Evolutionary conservation across 2,888 invertebrate species (phyloP).

Genomic region (Nysson spinosus): DNA sequence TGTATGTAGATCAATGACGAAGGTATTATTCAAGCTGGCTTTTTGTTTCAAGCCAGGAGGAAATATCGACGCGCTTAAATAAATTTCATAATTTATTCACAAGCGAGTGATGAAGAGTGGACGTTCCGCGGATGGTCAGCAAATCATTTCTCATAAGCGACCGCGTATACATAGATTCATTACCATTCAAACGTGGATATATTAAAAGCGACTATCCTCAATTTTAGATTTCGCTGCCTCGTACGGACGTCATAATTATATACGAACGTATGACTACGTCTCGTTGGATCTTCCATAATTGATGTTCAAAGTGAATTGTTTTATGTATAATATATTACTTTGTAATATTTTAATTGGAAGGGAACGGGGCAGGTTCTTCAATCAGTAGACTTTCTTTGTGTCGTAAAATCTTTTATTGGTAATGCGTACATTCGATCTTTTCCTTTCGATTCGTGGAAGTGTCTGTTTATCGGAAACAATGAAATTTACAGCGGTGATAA

Average conservation of each 20-base stretch:
- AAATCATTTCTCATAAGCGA: not conserved
- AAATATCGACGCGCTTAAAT: conserved; percentile 40
- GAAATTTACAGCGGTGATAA: conserved; percentile 42
- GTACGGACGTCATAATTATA: not conserved
- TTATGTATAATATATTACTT: too few relatives aligned
- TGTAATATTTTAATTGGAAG: too few relatives aligned
- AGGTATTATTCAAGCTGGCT: conserved; percentile 30
- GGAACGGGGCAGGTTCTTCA: too few relatives aligned
- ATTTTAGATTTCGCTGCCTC: not conserved
- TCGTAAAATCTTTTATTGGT: too few relatives aligned
- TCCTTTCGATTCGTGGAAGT: too few relatives aligned
- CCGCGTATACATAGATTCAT: not conserved
- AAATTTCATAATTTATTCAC: conserved; percentile 45
- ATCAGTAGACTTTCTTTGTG: too few relatives aligned
- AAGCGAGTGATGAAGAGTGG: conserved; percentile 19
- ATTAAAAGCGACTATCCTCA: not conserved
- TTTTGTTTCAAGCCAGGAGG: conserved; percentile 18
- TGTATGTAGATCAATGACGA: conserved; percentile 3
- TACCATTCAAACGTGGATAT: not conserved
- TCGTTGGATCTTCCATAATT: too few relatives aligned
- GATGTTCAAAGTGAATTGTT: too few relatives aligned
- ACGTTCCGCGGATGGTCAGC: not conserved
- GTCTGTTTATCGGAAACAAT: too few relatives aligned
- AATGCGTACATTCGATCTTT: too few relatives aligned
- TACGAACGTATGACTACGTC: not conserved